A percentile compares a stretch with the other conserved stretches of the same genome.
phyloP scores from a whole-genome alignment of 1,140 invertebrate species.

The Forficula auricularia region DNA sequence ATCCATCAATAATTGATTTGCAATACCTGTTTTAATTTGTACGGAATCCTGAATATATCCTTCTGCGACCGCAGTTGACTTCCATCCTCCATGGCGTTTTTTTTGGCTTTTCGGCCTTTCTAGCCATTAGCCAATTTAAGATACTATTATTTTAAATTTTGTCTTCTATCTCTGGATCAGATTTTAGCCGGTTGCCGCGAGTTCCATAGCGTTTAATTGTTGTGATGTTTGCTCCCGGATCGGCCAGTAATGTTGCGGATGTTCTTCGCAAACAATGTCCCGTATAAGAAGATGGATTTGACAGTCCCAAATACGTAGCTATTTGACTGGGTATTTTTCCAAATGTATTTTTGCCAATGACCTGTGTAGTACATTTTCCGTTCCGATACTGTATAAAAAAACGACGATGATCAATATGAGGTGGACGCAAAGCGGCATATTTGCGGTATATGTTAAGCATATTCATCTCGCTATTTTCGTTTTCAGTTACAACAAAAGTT shows the following conservation, averaged over 20 bases:
- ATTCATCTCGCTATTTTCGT: too few relatives aligned
- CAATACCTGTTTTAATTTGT: too few relatives aligned
- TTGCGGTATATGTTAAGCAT: constrained; percentile 11
- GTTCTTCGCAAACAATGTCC: constrained; percentile 15
- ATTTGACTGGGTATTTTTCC: constrained; percentile 14
- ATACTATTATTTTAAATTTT: too few relatives aligned
- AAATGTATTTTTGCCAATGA: constrained; percentile 14
- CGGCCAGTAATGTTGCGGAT: constrained; percentile 12
- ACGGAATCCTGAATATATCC: too few relatives aligned
- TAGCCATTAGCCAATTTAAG: too few relatives aligned
- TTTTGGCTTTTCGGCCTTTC: too few relatives aligned
- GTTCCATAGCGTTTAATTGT: constrained; percentile 15
- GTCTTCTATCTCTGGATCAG: too few relatives aligned
- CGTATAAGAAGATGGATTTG: constrained; percentile 11
- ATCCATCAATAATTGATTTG: too few relatives aligned
- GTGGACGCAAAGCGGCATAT: constrained; percentile 11
- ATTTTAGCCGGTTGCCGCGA: too few relatives aligned
- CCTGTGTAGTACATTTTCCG: constrained; percentile 17
- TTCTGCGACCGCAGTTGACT: too few relatives aligned
- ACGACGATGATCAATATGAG: constrained; percentile 1
- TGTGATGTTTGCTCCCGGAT: constrained; percentile 13
- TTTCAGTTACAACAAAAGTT: constrained; percentile 5
- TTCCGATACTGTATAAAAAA: constrained; percentile 19
- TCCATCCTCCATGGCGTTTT: too few relatives aligned
- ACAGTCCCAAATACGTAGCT: constrained; percentile 13